These are phyloP conservation scores for Scytalopus superciliaris DNA, from an alignment of 2,113 vertebrate genomes.

Conservation along the genomic window DNA sequence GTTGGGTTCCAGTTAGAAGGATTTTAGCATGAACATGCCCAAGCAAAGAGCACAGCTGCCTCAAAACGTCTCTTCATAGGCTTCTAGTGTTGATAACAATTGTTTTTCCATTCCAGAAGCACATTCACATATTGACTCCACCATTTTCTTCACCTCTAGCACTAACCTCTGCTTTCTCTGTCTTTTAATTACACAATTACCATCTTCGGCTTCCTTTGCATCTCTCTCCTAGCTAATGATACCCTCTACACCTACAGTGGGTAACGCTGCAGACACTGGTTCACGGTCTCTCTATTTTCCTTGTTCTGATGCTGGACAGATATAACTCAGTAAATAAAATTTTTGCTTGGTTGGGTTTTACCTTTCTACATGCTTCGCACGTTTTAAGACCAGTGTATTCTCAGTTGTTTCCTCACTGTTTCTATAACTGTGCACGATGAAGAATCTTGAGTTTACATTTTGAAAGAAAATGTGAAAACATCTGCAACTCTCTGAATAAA, in stretches of 20 bases:
- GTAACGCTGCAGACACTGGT: not conserved
- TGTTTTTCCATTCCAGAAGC: not conserved
- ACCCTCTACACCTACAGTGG: not conserved
- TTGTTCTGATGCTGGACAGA: not conserved
- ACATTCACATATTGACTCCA: not conserved
- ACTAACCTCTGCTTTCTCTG: not conserved
- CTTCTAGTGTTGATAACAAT: not conserved
- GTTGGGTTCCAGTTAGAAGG: not conserved
- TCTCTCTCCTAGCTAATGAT: not conserved
- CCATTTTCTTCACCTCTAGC: not conserved
- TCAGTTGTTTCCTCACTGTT: not conserved
- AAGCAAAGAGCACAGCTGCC: not conserved
- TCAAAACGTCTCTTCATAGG: not conserved
- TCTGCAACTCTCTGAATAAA: not conserved
- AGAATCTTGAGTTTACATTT: not conserved
- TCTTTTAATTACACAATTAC: not conserved
- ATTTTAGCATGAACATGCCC: not conserved
- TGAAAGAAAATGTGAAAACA: not conserved
- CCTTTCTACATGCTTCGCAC: not conserved
- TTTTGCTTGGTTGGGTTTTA: not conserved
- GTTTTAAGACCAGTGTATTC: not conserved
- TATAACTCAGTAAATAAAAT: not conserved
- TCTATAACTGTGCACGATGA: not conserved
- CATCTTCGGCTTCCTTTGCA: not conserved
- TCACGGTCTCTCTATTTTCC: not conserved